Base-by-base conservation (phyloP, 2,888 invertebrate species). In the Pristionchus entomophagus region DNA sequence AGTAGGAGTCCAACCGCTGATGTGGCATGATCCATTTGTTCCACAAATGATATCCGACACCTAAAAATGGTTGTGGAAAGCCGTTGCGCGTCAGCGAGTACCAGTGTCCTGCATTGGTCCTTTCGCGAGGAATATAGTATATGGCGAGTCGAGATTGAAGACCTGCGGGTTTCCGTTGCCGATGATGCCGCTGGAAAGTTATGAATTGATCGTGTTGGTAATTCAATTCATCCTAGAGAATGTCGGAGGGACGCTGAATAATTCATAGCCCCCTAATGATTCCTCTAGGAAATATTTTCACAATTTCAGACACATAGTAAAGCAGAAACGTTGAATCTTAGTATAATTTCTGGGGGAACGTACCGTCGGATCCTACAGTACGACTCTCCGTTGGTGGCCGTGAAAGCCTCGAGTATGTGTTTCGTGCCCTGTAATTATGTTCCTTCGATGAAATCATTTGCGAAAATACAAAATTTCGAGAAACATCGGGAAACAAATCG, bases 11-110 rank as follows among this genome's bases (percentile, higher is more conserved):
- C n/a, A 88, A 35, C 49, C 81, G 87, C 1, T 87, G 87, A 35
- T 81, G 85, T 8, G 88, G 88, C 53, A 88, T 53, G 51, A 87
- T 80, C 78, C 73, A 86, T n/a, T 62, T 83, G 73, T 87, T 84
- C 35, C 65, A 22, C 49, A 59, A n/a, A 53, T 88, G 88, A 62
- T 87, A 88, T 10, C 65, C 56, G 32, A 85, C 41, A 5, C 45
- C 88, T 88, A 53, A n/a, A n/a, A n/a, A n/a, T n/a, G n/a, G n/a
- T n/a, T n/a, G n/a, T n/a, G n/a, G n/a, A n/a, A n/a, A n/a, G n/a
- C n/a, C n/a, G n/a, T n/a, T n/a, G n/a, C n/a, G n/a, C n/a, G n/a
- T n/a, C n/a, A 26, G 10, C 2, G 22, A 73, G n/a, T 2, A 85
- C 85, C 35, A n/a, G 26, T 73, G 10, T 32, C 41, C 6, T 77